Conservation (phyloP, 2,888 invertebrate species). For the Elysia crispata region DNA sequence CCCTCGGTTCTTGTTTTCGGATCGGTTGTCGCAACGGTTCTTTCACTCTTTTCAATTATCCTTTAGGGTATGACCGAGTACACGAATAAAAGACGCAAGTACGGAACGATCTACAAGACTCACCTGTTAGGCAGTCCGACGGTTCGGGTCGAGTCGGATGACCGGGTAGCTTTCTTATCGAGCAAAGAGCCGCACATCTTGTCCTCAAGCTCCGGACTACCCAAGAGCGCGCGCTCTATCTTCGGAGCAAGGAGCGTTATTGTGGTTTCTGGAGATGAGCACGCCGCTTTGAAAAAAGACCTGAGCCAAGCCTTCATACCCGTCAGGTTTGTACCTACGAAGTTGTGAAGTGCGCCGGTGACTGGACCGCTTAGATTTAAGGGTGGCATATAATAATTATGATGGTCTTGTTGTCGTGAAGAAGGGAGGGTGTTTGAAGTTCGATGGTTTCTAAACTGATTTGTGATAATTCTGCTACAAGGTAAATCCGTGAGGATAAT, state of each 20-base stretch:
- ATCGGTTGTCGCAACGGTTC: no score
- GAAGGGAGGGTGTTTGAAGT: no score
- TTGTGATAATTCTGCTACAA: no score
- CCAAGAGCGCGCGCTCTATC: slow-evolving; percentile 58
- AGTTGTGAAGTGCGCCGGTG: no score
- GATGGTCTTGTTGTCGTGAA: no score
- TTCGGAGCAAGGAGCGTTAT: slow-evolving; percentile 65
- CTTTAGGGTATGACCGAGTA: slow-evolving; percentile 58
- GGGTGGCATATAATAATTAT: no score
- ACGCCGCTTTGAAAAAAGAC: slow-evolving; percentile 46
- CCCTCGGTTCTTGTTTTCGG: no score
- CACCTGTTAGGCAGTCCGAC: slow-evolving; percentile 71
- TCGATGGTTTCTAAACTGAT: no score
- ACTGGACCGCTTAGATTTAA: no score
- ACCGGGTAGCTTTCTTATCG: slow-evolving; percentile 65
- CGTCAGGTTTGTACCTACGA: slow-evolving; percentile 5
- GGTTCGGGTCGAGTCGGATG: slow-evolving; percentile 67
- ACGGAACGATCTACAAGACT: slow-evolving; percentile 71
- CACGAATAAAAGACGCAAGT: slow-evolving; percentile 52
- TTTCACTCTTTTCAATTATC: no score
- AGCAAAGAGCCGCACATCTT: slow-evolving; percentile 65
- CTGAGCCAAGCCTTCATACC: slow-evolving; percentile 36
- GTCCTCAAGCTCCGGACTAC: slow-evolving; percentile 58
- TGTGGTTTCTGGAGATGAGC: slow-evolving; percentile 58
- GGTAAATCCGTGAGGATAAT: no score